phyloP scores from a whole-genome alignment of 2,888 invertebrate species.

The Parascotia fuliginaria region DNA sequence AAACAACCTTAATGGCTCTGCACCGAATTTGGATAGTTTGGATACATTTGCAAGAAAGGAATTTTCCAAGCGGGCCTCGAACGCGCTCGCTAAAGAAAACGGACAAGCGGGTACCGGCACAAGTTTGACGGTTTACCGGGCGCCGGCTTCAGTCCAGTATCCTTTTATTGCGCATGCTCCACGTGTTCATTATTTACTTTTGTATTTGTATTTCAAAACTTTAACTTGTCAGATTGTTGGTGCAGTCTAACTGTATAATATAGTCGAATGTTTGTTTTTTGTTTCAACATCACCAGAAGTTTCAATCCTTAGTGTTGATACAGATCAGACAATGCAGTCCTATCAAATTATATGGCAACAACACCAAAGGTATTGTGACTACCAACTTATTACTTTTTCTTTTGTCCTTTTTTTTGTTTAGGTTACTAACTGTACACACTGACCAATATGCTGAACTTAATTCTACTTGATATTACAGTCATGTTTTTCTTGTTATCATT shows the following conservation, averaged over 20 bases:
- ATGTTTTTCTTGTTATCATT: no score
- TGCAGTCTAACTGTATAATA: conserved; percentile 24
- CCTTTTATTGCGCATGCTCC: conserved; percentile 68
- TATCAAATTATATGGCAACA: conserved; percentile 74
- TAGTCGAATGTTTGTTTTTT: conserved; percentile 28
- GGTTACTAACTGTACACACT: not conserved
- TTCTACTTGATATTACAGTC: no score
- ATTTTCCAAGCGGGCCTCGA: conserved; percentile 81
- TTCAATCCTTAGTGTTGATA: conserved; percentile 53
- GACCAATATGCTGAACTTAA: not conserved
- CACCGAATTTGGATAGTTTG: conserved; percentile 87
- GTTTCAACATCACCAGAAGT: conserved; percentile 20
- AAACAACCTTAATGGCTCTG: conserved; percentile 86
- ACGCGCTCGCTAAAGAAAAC: conserved; percentile 67
- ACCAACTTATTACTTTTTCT: conserved; percentile 14
- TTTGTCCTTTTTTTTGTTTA: not conserved
- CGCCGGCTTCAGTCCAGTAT: conserved; percentile 70
- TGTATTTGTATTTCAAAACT: conserved; percentile 22
- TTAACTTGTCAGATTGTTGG: conserved; percentile 10
- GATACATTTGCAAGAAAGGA: conserved; percentile 88
- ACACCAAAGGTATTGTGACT: conserved; percentile 69
- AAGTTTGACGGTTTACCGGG: conserved; percentile 71
- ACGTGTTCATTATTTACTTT: conserved; percentile 59
- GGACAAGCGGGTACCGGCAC: conserved; percentile 68
- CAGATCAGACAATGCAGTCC: conserved; percentile 77